phyloP scores from a whole-genome alignment of 2,797 vertebrate genomes.

The Manis javanica region DNA sequence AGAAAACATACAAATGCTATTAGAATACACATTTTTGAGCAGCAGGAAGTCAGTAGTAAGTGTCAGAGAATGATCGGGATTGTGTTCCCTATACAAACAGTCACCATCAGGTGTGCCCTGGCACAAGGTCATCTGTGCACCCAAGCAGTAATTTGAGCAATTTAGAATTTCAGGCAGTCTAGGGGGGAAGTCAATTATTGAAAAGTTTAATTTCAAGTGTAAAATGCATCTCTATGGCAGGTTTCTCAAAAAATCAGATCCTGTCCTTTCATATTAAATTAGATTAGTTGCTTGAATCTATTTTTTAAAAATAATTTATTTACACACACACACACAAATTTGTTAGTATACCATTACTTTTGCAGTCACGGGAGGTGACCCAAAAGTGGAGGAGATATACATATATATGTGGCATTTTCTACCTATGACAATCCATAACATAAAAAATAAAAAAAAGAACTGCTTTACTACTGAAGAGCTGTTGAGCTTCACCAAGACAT shows the following conservation, averaged over 20 bases:
- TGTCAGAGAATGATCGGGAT: constrained; percentile 87
- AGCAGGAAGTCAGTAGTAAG: constrained; percentile 85
- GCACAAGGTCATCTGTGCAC: constrained; percentile 72
- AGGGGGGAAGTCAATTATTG: constrained; percentile 76
- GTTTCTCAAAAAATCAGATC: constrained; percentile 66
- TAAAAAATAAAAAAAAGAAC: not conserved
- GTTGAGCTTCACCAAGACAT: not conserved
- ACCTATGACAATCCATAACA: not conserved
- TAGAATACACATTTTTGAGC: constrained; percentile 85
- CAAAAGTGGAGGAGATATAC: not conserved
- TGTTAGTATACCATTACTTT: not conserved
- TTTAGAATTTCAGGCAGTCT: constrained; percentile 75
- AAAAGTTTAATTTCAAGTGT: constrained; percentile 76
- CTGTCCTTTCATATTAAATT: constrained; percentile 40
- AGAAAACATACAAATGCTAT: constrained; percentile 87
- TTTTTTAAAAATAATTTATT: not conserved
- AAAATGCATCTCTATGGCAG: constrained; percentile 56
- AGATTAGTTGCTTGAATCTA: constrained; percentile 4
- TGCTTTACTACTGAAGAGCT: not conserved
- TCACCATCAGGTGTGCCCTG: constrained; percentile 71
- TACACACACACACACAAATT: constrained; percentile 19
- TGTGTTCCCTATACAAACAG: constrained; percentile 83
- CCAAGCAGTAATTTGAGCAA: constrained; percentile 70
- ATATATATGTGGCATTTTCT: constrained; percentile 41
- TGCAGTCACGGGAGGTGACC: not conserved